Evolutionary conservation across 2,797 vertebrate species (phyloP).

Genomic region (Eleutherodactylus coqui): DNA sequence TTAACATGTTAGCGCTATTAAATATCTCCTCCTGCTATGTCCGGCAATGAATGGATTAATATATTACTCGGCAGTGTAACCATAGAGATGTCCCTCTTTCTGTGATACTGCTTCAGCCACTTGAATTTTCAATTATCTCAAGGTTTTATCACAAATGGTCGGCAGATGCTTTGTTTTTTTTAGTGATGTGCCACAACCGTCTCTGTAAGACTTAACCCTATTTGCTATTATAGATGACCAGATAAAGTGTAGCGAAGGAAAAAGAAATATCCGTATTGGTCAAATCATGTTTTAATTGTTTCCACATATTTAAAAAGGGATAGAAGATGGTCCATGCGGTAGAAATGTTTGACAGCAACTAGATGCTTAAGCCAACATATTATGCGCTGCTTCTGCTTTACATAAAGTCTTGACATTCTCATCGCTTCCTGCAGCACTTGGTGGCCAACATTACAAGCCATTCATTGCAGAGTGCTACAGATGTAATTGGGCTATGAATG

Average conservation of each 20-base stretch:
- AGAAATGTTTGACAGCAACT: background rate
- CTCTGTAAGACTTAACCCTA: background rate
- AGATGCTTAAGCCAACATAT: background rate
- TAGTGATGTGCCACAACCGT: background rate
- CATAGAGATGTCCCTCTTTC: constrained; percentile 42
- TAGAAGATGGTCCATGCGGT: too few relatives aligned
- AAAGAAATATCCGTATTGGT: background rate
- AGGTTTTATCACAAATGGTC: constrained; percentile 38
- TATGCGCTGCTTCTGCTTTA: background rate
- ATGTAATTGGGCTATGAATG: too few relatives aligned
- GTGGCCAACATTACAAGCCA: too few relatives aligned
- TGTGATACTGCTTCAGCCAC: constrained; percentile 37
- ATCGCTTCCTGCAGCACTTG: too few relatives aligned
- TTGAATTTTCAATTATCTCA: constrained; percentile 56
- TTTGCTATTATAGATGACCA: background rate
- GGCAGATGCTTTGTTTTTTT: constrained; percentile 1
- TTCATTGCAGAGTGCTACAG: too few relatives aligned
- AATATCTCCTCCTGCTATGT: constrained; percentile 15
- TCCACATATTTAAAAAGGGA: background rate
- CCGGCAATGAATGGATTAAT: constrained; percentile 33
- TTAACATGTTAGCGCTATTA: constrained; percentile 9
- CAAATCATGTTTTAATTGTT: background rate
- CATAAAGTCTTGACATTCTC: background rate
- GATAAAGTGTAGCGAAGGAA: background rate
- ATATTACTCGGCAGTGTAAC: constrained; percentile 36